Conservation (phyloP, 2,797 vertebrate genomes). For the Hoplostethus mediterraneus region DNA sequence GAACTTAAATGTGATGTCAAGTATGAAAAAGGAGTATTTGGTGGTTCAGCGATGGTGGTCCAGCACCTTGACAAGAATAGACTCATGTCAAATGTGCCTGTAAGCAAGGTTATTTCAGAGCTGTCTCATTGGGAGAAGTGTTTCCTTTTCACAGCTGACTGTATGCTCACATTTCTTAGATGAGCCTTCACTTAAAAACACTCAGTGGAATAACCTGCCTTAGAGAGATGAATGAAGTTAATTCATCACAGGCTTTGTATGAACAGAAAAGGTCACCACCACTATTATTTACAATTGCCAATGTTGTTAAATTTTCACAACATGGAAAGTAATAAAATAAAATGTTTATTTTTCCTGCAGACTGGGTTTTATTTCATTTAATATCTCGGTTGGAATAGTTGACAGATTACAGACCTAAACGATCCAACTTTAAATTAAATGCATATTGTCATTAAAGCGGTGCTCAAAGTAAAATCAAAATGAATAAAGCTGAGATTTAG, state of each 20-base stretch:
- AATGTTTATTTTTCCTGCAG: conserved; percentile 71
- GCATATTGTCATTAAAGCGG: conserved; percentile 10
- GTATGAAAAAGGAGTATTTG: conserved; percentile 25
- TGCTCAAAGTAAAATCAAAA: conserved; percentile 15
- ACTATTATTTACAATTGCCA: conserved; percentile 40
- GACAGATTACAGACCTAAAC: conserved; percentile 16
- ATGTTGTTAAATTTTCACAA: conserved; percentile 58
- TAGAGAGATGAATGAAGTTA: conserved; percentile 25
- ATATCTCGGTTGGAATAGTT: background rate
- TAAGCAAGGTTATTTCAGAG: conserved; percentile 37
- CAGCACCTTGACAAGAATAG: conserved; percentile 23
- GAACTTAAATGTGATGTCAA: conserved; percentile 36
- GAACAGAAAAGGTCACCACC: conserved; percentile 34
- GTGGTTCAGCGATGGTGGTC: conserved; percentile 27
- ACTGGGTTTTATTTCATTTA: conserved; percentile 44
- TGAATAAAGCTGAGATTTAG: background rate
- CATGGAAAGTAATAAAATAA: conserved; percentile 61
- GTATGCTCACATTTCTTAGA: conserved; percentile 30
- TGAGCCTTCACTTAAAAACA: conserved; percentile 30
- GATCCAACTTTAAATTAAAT: conserved; percentile 27
- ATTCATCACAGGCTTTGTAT: conserved; percentile 37
- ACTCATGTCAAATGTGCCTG: conserved; percentile 52
- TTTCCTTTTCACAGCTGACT: conserved; percentile 57
- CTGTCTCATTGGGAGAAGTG: conserved; percentile 28
- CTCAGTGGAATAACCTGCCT: conserved; percentile 43